Evolutionary conservation across 2,113 vertebrate genomes (phyloP), one percentile per base, ranked within the genome.

Genomic region (Oryctolagus cuniculus): DNA sequence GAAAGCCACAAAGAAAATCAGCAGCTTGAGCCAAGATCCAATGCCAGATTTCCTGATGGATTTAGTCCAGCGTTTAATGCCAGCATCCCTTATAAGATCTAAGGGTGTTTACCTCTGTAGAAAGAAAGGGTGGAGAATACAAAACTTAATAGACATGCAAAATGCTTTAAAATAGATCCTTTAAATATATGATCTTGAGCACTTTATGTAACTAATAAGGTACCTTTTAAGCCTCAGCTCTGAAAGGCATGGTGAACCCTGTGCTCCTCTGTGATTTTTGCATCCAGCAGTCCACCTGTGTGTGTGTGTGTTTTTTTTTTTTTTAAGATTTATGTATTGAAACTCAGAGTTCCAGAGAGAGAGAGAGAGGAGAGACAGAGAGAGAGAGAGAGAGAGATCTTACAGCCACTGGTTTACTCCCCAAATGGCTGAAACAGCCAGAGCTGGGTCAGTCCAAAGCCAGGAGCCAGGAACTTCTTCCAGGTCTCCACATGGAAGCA

Each of bases 1-100:
- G 94, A 92, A 90, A 86, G 58, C n/a, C 29, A 61, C 61, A 38
- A 51, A 36, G 93, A 84, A 87, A 85, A 85, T 38, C 55, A 38
- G n/a, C 16, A 73, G 31, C 64, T 73, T 78, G 44, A 95, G 73
- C 94, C 82, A 92, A 90, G 78, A 85, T 69, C 63, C 66, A n/a
- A 7, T 64, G 64, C 49, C 73, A 88, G 85, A 67, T 90, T 94
- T 94, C 70, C 91, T 93, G 80, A 53, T 90, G 63, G 80, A 91
- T 79, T 94, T 63, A 70, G 70, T 78, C 74, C 82, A 90, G 19
- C 27, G 6, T 88, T 95, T 92, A 78, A 44, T 79, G 81, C 44
- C 11, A 0, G 22, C 6, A 1, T 64, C 83, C 61, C 61, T 93
- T 66, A 63, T 93, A 73, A 17, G 61, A 79, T 36, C 38, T 81